Evolutionary conservation across 2,113 vertebrate genomes (phyloP).

Genomic region (Gasterosteus nipponicus): DNA sequence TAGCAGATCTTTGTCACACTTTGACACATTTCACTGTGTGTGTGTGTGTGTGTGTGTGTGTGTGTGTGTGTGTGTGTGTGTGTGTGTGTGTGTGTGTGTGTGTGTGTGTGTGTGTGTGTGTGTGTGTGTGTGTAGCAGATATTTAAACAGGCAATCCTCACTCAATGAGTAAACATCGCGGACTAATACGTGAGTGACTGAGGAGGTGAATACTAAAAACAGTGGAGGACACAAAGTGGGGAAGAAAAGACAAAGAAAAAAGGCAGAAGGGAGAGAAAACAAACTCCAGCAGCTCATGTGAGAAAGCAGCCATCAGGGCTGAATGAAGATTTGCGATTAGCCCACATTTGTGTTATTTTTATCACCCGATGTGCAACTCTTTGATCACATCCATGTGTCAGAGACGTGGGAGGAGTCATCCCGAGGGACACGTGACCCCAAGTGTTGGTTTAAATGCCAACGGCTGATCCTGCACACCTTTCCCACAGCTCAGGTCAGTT

Average conservation of each 20-base stretch:
- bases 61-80: constrained; percentile 25
- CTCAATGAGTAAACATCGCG: constrained; percentile 65
- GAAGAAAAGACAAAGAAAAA: constrained; percentile 28
- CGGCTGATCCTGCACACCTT: constrained; percentile 29
- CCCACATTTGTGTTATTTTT: constrained; percentile 70
- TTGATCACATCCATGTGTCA: constrained; percentile 58
- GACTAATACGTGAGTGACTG: constrained; percentile 21
- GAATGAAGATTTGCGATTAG: constrained; percentile 64
- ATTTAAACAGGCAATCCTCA: constrained; percentile 70
- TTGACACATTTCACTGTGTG: neutral
- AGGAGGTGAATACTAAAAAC: constrained; percentile 54
- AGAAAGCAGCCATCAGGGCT: constrained; percentile 52
- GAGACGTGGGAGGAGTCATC: constrained; percentile 23
- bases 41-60: constrained; percentile 16
- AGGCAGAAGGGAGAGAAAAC: constrained; percentile 40
- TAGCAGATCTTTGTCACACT: neutral
- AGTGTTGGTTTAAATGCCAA: constrained; percentile 46
- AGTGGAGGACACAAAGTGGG: constrained; percentile 24
- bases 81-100: constrained; percentile 14
- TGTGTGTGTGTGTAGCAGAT: constrained; percentile 47
- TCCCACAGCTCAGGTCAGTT: constrained; percentile 25
- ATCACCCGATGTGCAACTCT: constrained; percentile 45
- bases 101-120: constrained; percentile 26
- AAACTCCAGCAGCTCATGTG: constrained; percentile 52
- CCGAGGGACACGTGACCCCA: constrained; percentile 24